Base-by-base conservation (phyloP, 2,888 invertebrate genomes). In the Lydus trimaculatus region DNA sequence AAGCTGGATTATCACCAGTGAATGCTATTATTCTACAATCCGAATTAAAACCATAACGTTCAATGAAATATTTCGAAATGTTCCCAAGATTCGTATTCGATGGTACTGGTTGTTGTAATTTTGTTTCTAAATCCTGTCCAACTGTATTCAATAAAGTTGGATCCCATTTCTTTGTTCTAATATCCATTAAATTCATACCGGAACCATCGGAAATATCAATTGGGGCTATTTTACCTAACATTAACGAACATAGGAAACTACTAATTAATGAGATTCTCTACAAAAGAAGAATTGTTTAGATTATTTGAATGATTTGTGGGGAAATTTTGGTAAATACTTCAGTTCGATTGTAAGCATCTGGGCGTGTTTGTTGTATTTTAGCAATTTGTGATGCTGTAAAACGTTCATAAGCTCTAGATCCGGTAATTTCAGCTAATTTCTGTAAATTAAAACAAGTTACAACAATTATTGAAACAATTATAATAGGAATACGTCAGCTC, bases 361-460 rank as follows among this genome's bases (percentile, higher is more conserved):
- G 89, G 75, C 90, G 90, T 0, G 88, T 90, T 79, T 93, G 91
- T 75, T 87, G 89, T 75, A 98, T 89, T 88, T 97, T 98, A 39
- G 94, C 91, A 78, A 99, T 98, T 86, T 99, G 99, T 3, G 94
- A 89, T 3, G 95, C 98, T 0, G 98, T 97, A 86, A 97, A 98
- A 66, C 97, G 88, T 84, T 96, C 95, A 86, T 94, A 95, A 0
- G 94, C 96, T 70, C 91, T 87, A 0, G 96, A 96, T 0, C 97
- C 97, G 7, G 96, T 97, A 63, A 94, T 89, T 80, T 89, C 88
- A 0, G 95, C 91, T 66, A 97, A 84, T 85, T 90, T 90, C 94
- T 93, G 81, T 58, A 85, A 82, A 72, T 70, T 68, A 25, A 13
- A 31, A 66, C 13, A 36, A 11, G 39, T 9, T 58, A 63, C 63